Evolutionary conservation across 2,888 invertebrate species (phyloP).

Genomic region (Agrenia bidenticulata): DNA sequence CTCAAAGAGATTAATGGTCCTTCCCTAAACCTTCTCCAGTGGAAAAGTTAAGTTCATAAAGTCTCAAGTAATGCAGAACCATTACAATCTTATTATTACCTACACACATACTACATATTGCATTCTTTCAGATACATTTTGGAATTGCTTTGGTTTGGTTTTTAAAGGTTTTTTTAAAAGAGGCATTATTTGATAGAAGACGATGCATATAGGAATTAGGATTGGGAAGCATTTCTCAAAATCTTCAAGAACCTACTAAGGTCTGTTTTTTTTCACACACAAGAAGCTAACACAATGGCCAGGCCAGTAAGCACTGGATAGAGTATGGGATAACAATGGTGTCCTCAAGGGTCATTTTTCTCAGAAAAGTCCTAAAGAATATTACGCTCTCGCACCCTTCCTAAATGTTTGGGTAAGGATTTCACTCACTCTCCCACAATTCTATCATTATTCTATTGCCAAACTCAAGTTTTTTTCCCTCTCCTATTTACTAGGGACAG

Average conservation of each 20-base stretch:
- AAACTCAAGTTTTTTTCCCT: constrained; percentile 4
- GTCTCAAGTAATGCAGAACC: neutral
- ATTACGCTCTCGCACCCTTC: constrained; percentile 39
- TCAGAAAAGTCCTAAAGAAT: constrained; percentile 33
- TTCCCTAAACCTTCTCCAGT: neutral
- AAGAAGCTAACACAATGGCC: constrained; percentile 7
- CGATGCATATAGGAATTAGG: neutral
- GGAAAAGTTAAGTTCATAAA: constrained; percentile 13
- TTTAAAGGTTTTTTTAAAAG: neutral
- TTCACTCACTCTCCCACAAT: neutral
- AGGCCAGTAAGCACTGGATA: too few relatives aligned
- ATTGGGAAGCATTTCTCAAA: neutral
- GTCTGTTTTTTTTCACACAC: constrained; percentile 7
- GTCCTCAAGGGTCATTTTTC: constrained; percentile 46
- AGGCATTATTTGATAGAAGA: neutral
- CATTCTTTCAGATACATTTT: constrained; percentile 2
- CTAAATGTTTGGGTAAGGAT: constrained; percentile 19
- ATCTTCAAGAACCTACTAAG: neutral
- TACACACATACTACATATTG: too few relatives aligned
- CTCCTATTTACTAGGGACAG: too few relatives aligned
- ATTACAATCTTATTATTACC: too few relatives aligned
- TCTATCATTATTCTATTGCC: constrained; percentile 7
- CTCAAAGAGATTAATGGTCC: constrained; percentile 7
- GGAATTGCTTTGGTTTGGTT: constrained; percentile 1
- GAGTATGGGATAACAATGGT: constrained; percentile 8